Conservation (phyloP, 1,140 invertebrate genomes). For the Armadillidium nasatum region DNA sequence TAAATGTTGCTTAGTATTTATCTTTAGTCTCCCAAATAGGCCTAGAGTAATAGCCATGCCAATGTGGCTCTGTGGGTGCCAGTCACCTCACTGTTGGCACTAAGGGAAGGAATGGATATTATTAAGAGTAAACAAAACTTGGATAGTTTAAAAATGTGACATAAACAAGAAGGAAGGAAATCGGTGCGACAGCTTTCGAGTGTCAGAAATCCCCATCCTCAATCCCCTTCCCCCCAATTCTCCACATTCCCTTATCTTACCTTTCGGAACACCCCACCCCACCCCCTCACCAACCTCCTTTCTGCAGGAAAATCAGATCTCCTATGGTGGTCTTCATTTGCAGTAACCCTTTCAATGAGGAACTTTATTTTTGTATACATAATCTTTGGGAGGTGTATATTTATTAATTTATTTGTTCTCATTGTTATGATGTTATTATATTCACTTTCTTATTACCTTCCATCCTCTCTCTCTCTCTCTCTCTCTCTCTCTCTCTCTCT, state of each 20-base stretch:
- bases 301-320: too few species aligned
- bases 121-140: background rate
- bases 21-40: background rate
- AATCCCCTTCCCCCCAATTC: background rate
- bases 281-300: too few species aligned
- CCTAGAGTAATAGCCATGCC: background rate
- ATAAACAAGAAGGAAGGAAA: background rate
- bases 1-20: background rate
- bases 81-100: background rate
- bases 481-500: too few species aligned
- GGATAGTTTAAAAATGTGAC: background rate
- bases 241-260: background rate
- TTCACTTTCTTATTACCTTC: too few species aligned
- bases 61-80: slow-evolving; percentile 1
- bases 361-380: too few species aligned
- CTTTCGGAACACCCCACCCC: background rate
- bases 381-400: too few species aligned
- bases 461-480: too few species aligned
- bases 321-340: too few species aligned
- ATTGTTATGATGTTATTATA: too few species aligned
- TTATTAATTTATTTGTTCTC: too few species aligned
- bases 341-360: too few species aligned
- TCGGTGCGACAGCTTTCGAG: background rate
- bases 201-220: background rate
- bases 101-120: background rate